phyloP scores from a whole-genome alignment of 2,888 invertebrate genomes.

The Camptogramma bilineatum region DNA sequence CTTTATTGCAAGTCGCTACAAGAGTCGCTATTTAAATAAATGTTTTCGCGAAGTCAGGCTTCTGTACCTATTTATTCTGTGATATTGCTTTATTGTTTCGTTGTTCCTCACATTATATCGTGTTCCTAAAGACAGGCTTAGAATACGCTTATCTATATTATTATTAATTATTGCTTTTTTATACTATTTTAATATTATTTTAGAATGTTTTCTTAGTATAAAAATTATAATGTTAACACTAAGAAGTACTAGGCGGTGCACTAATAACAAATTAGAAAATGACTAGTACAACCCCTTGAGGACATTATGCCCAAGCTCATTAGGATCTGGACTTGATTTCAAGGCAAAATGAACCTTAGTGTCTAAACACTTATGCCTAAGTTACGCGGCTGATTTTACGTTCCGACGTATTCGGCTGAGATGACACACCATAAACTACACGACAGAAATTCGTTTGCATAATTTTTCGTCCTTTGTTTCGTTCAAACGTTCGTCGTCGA shows the following conservation, averaged over 20 bases:
- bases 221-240: conserved; percentile 19
- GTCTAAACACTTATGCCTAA: too few relatives aligned
- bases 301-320: conserved; percentile 20
- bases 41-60: too few relatives aligned
- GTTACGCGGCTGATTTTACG: too few relatives aligned
- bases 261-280: conserved; percentile 20
- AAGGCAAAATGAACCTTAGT: conserved; percentile 3
- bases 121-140: conserved; percentile 17
- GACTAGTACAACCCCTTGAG: conserved; percentile 19
- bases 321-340: conserved; percentile 1
- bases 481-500: too few relatives aligned
- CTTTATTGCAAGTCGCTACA: too few relatives aligned
- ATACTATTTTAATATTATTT: conserved; percentile 4
- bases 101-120: neutral
- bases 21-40: too few relatives aligned
- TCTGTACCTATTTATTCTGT: too few relatives aligned
- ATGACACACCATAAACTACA: too few relatives aligned
- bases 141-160: conserved; percentile 21
- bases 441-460: too few relatives aligned
- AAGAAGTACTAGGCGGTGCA: conserved; percentile 14
- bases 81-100: too few relatives aligned
- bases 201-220: conserved; percentile 13
- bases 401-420: too few relatives aligned
- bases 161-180: conserved; percentile 24
- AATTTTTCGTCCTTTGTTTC: too few relatives aligned